Conservation (phyloP, 2,797 vertebrate species). For the Bryconaethiops microstoma region DNA sequence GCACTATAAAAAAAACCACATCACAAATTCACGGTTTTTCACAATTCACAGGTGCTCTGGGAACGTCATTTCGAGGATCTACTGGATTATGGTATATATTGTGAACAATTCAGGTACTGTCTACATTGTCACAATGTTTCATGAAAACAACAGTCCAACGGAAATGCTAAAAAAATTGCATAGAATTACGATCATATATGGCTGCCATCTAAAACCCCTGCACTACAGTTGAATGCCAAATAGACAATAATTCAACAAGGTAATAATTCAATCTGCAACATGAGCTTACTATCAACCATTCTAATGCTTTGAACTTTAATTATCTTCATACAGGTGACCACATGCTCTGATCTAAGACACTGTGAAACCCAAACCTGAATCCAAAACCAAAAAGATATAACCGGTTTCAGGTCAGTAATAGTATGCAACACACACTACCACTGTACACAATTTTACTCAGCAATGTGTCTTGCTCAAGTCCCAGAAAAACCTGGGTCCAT, state of each 20-base stretch:
- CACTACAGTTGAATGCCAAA: not conserved
- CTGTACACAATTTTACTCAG: not conserved
- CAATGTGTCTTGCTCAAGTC: not conserved
- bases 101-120: too few species aligned
- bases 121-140: too few species aligned
- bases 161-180: too few species aligned
- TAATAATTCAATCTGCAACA: too few species aligned
- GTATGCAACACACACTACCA: not conserved
- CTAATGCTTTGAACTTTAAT: not conserved
- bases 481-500: not conserved
- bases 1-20: too few species aligned
- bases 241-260: not conserved
- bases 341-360: not conserved
- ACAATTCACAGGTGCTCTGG: too few species aligned
- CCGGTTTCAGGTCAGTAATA: not conserved
- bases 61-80: too few species aligned
- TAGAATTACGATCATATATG: too few species aligned
- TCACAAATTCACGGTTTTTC: too few species aligned
- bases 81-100: too few species aligned
- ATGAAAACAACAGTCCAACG: too few species aligned
- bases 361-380: not conserved
- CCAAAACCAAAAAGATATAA: not conserved
- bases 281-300: not conserved
- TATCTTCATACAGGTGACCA: not conserved
- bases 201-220: not conserved